Evolutionary conservation across 1,140 invertebrate species (phyloP), one percentile per base, ranked within the genome.

Genomic region (Plutomurus gul): DNA sequence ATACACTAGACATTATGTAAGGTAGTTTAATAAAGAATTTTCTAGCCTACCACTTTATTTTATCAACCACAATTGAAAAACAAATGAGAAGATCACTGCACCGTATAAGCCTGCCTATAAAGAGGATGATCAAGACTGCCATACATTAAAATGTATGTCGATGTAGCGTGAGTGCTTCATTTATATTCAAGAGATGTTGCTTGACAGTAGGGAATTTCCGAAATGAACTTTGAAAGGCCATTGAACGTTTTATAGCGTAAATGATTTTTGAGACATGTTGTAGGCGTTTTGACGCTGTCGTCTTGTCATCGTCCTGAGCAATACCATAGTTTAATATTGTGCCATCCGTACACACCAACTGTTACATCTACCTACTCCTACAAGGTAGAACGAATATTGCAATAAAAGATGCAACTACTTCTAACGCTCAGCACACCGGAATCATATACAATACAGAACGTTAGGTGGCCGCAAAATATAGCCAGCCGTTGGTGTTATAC

Each of bases 401-500:
- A n/a, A n/a, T n/a, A n/a, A n/a, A n/a, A n/a, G n/a, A n/a, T n/a
- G n/a, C n/a, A n/a, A n/a, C n/a, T n/a, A n/a, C n/a, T n/a, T n/a
- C n/a, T n/a, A n/a, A n/a, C 39, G 39, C 18, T 11, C 20, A 49
- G 46, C 8, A 36, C 16, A 33, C 16, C 36, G 16, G 36, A 65
- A 65, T 11, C 56, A 65, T 65, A n/a, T n/a, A n/a, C n/a, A 30
- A 65, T 30, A 36, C 25, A 65, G 27, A 25, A 65, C 30, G 13
- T 65, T 65, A 65, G 18, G 18, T 65, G 22, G 25, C 56, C 56
- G 18, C 56, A 65, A 65, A 65, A 65, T 25, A 65, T n/a, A 65
- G 27, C n/a, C n/a, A 30, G 22, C 27, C 2, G 39, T 10, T n/a
- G 56, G 56, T 65, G 56, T 30, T 65, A 3, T 27, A 65, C 56